phyloP scores from a whole-genome alignment of 2,888 invertebrate genomes.

The Polymixis flavicincta region DNA sequence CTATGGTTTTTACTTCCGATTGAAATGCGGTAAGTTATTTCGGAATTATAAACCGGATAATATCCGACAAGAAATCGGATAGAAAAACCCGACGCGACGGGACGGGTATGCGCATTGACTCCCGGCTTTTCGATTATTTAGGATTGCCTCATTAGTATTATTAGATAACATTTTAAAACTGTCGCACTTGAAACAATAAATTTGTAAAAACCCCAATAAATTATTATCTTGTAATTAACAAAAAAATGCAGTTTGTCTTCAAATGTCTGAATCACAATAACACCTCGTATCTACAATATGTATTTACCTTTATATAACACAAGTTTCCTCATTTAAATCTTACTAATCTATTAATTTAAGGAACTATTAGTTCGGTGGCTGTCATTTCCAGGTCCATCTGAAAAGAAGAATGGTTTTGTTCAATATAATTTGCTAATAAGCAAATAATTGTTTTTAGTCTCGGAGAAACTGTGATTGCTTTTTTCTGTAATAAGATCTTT shows the following conservation, averaged over 20 bases:
- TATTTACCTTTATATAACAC: neutral
- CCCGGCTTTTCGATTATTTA: neutral
- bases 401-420: slow-evolving; percentile 55
- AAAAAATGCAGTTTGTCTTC: neutral
- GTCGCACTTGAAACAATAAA: neutral
- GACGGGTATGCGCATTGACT: neutral
- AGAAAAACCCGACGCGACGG: too few species aligned
- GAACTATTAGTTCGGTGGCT: slow-evolving; percentile 72
- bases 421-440: neutral
- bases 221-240: neutral
- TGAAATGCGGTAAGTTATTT: neutral
- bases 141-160: neutral
- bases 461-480: neutral
- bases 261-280: slow-evolving; percentile 40
- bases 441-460: neutral
- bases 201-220: neutral
- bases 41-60: neutral
- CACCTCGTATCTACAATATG: slow-evolving; percentile 39
- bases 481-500: neutral
- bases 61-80: neutral
- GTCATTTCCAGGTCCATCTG: slow-evolving; percentile 74
- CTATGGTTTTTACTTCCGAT: neutral
- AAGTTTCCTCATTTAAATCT: slow-evolving; percentile 29
- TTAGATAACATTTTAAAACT: neutral
- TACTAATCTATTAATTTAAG: slow-evolving; percentile 59